Conservation (phyloP, 2,113 vertebrate species). For the Paramormyrops kingsleyae region DNA sequence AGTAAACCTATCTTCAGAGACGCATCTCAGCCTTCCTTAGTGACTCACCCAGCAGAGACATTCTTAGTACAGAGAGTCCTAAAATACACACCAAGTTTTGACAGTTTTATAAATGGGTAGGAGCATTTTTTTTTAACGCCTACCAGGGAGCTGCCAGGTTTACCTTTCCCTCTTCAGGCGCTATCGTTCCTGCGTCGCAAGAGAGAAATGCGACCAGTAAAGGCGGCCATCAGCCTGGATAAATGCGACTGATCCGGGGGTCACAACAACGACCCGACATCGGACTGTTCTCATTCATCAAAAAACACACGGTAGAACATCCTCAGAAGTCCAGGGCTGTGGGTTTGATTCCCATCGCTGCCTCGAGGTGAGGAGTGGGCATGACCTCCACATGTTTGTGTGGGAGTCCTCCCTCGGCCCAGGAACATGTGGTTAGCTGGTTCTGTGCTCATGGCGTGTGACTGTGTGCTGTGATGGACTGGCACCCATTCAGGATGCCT, state of each 20-base stretch:
- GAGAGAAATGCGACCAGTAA: neutral
- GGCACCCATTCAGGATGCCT: neutral
- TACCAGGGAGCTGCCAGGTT: neutral
- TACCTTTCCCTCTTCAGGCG: neutral
- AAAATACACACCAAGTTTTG: constrained; percentile 2
- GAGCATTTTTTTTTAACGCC: neutral
- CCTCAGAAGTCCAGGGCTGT: neutral
- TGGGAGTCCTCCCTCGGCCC: neutral
- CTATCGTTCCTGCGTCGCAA: neutral
- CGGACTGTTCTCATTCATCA: neutral
- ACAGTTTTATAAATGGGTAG: constrained; percentile 8
- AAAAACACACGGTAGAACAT: neutral
- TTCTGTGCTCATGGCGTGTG: neutral
- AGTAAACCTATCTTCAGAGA: neutral
- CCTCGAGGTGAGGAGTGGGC: neutral
- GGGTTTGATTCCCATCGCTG: neutral
- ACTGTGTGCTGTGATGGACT: neutral
- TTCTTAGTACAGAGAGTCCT: neutral
- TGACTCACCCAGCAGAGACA: neutral
- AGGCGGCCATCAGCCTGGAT: neutral
- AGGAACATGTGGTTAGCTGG: neutral
- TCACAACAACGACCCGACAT: neutral
- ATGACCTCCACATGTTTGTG: neutral
- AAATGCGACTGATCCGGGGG: neutral
- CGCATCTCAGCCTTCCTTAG: neutral